These are phyloP conservation scores for Latrodectus geometricus DNA, from an alignment of 1,140 invertebrate genomes.

Conservation along the genomic window DNA sequence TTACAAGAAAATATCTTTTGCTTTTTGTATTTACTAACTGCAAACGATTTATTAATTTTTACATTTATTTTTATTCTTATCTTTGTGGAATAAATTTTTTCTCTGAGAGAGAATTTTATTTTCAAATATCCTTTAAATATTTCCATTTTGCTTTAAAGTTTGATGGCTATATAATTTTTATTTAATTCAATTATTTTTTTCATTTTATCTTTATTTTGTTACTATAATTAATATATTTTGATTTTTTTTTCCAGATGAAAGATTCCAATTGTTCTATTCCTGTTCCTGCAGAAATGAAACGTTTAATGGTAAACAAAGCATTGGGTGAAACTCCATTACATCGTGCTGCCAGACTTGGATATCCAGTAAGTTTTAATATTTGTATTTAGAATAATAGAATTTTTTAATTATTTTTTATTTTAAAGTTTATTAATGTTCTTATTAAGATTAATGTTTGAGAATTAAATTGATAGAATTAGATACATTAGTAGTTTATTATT, in stretches of 20 bases:
- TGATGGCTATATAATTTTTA: neutral
- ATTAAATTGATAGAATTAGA: no score
- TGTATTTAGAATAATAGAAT: no score
- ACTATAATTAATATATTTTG: neutral
- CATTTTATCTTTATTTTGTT: neutral
- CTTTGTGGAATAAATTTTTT: no score
- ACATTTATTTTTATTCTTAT: no score
- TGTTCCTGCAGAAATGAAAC: conserved; percentile 79
- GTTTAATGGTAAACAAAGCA: conserved; percentile 92
- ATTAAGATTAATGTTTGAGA: no score
- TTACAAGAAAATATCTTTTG: no score
- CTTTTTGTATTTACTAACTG: no score
- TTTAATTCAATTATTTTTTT: neutral
- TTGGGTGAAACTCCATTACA: conserved; percentile 92
- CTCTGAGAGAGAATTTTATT: no score
- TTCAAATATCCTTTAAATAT: neutral
- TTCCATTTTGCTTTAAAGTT: neutral
- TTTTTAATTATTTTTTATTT: no score
- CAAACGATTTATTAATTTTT: no score
- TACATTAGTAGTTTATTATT: neutral
- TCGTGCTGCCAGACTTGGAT: conserved; percentile 86
- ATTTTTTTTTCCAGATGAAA: conserved; percentile 12
- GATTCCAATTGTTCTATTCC: conserved; percentile 17
- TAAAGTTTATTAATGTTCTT: no score
- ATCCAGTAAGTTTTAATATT: conserved; percentile 76